Evolutionary conservation across 2,797 vertebrate species (phyloP).

Genomic region (Takifugu ocellatus): DNA sequence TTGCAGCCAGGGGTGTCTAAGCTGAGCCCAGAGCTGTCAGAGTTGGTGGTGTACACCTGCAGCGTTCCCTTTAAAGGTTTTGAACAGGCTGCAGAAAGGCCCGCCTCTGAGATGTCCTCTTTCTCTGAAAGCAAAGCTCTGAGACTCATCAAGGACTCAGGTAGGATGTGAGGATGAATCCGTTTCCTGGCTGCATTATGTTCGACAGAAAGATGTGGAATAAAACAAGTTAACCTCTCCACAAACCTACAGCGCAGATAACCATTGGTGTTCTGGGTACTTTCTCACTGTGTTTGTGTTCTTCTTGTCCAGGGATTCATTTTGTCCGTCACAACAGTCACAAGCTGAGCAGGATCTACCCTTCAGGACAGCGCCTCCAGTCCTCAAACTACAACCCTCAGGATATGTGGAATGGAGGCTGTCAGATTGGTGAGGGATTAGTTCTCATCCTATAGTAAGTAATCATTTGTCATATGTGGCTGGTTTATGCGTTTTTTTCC

Average conservation of each 20-base stretch:
- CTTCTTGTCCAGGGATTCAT: slow-evolving; percentile 65
- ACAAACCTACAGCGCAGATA: neutral
- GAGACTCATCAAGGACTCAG: slow-evolving; percentile 81
- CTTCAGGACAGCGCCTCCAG: slow-evolving; percentile 83
- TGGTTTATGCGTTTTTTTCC: neutral
- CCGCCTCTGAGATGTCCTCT: slow-evolving; percentile 80
- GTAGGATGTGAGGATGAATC: slow-evolving; percentile 56
- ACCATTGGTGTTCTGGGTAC: neutral
- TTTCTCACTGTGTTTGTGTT: neutral
- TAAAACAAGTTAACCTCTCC: neutral
- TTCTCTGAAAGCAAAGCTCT: slow-evolving; percentile 89
- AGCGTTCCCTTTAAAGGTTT: slow-evolving; percentile 80
- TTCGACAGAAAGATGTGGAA: too few relatives aligned
- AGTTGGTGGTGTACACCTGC: slow-evolving; percentile 85
- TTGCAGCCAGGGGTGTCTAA: slow-evolving; percentile 58
- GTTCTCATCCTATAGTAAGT: neutral
- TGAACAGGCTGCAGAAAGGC: slow-evolving; percentile 61
- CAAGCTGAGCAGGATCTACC: slow-evolving; percentile 86
- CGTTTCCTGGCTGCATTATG: too few relatives aligned
- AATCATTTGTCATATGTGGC: too few relatives aligned
- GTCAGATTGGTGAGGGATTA: slow-evolving; percentile 85
- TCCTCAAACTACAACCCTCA: slow-evolving; percentile 96
- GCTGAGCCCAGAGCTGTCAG: slow-evolving; percentile 83
- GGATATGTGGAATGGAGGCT: slow-evolving; percentile 95
- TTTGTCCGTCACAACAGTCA: slow-evolving; percentile 80